Evolutionary conservation across 2,888 invertebrate genomes (phyloP).

Genomic region (Pterobdella sp.): DNA sequence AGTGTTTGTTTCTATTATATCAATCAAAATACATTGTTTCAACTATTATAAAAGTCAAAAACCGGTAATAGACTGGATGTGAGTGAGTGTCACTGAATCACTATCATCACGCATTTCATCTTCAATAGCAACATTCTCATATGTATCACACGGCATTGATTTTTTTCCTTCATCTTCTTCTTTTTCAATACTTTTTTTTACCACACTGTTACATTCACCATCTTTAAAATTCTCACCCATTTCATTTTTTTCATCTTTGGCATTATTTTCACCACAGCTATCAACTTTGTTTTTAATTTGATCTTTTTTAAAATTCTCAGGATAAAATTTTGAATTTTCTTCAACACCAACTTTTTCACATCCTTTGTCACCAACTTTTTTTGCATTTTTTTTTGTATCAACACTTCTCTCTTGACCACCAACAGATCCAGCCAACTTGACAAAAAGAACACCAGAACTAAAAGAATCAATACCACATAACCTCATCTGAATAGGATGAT

Average conservation of each 20-base stretch:
- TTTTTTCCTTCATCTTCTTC: too few relatives aligned
- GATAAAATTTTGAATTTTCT: too few relatives aligned
- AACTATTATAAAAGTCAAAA: too few relatives aligned
- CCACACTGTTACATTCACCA: neutral
- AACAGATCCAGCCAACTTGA: neutral
- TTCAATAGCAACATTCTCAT: too few relatives aligned
- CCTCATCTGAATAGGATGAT: neutral
- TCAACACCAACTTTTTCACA: neutral
- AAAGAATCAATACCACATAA: neutral
- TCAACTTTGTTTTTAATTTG: neutral
- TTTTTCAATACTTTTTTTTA: too few relatives aligned
- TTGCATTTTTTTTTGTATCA: neutral
- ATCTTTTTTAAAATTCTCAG: too few relatives aligned
- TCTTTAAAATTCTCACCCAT: neutral
- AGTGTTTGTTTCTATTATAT: too few relatives aligned
- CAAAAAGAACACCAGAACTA: neutral
- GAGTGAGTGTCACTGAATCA: too few relatives aligned
- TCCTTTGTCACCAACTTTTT: neutral
- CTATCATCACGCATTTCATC: too few relatives aligned
- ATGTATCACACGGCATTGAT: too few relatives aligned
- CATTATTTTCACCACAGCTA: neutral
- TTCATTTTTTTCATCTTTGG: neutral
- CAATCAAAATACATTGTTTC: too few relatives aligned
- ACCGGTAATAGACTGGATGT: too few relatives aligned
- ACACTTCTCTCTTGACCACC: neutral